Conservation (phyloP, 2,797 vertebrate species). For the Natrix natrix region DNA sequence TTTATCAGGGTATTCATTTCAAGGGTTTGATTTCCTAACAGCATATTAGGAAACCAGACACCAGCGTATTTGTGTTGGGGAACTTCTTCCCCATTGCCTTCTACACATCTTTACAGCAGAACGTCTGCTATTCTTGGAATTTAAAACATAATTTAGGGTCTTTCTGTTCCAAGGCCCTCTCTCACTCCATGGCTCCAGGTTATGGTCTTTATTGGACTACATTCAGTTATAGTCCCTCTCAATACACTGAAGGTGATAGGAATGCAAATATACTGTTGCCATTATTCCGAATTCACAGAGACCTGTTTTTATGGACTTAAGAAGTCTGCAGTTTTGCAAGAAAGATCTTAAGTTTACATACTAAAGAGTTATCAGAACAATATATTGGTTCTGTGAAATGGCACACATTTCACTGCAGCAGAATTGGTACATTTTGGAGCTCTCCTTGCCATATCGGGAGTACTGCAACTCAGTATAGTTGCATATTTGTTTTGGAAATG, state of each 20-base stretch:
- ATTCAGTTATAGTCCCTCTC: background rate
- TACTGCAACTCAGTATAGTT: background rate
- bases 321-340: background rate
- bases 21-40: background rate
- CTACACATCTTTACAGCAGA: background rate
- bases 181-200: background rate
- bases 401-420: background rate
- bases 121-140: background rate
- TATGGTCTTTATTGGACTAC: no score
- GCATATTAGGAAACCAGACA: background rate
- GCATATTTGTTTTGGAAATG: background rate
- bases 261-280: background rate
- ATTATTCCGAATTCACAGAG: background rate
- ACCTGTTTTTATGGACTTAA: background rate
- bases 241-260: background rate
- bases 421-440: background rate
- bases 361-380: background rate
- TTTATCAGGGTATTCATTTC: background rate
- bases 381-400: background rate
- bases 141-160: background rate
- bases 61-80: background rate
- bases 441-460: background rate
- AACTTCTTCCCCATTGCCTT: background rate
- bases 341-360: background rate
- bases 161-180: background rate